Evolutionary conservation across 2,797 vertebrate species (phyloP).

Genomic region (Lepus oiostolus): DNA sequence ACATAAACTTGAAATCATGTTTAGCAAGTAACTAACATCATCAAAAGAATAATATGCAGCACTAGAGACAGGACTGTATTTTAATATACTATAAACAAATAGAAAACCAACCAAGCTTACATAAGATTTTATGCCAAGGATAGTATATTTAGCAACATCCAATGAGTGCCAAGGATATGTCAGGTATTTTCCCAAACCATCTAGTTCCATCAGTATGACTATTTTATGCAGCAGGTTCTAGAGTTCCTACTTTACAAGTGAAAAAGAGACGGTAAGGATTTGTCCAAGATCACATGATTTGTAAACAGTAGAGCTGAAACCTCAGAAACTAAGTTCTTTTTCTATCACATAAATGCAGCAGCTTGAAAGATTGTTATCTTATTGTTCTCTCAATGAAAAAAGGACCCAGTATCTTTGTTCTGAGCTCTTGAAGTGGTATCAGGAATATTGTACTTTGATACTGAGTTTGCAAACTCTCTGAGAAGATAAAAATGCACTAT

Average conservation of each 20-base stretch:
- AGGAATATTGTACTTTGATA: background rate
- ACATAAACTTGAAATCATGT: background rate
- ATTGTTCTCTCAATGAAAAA: background rate
- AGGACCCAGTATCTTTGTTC: background rate
- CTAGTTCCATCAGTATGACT: background rate
- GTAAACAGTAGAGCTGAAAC: background rate
- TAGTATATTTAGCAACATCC: background rate
- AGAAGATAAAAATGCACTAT: background rate
- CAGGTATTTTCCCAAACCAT: background rate
- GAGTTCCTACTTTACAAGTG: background rate
- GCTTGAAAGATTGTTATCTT: background rate
- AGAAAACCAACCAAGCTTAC: background rate
- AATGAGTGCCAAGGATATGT: background rate
- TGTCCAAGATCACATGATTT: background rate
- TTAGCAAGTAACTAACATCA: background rate
- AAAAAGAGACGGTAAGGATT: constrained; percentile 11
- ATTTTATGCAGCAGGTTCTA: background rate
- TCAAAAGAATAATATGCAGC: background rate
- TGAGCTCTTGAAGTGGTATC: background rate
- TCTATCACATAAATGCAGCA: background rate
- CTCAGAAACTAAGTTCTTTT: constrained; percentile 24
- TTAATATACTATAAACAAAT: background rate
- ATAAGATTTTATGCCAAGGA: background rate
- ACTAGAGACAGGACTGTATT: background rate
- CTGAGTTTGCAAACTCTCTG: background rate